These are phyloP conservation scores for Siderastrea siderea DNA, from an alignment of 92 coral and sea anemone species.

Conservation along the genomic window DNA sequence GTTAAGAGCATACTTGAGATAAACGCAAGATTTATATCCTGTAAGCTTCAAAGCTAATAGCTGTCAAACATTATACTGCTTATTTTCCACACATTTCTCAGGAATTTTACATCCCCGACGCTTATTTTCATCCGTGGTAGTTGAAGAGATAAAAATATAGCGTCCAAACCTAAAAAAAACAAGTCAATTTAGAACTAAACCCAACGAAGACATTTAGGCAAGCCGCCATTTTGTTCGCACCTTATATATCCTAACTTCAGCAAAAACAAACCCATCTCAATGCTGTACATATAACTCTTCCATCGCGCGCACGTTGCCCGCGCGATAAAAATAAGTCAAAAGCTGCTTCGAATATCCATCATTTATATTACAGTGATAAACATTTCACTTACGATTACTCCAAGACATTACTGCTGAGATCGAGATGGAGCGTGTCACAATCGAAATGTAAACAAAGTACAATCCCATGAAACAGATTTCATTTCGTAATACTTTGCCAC, in stretches of 20 bases:
- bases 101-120: background rate
- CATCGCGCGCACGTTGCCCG: conserved; percentile 11
- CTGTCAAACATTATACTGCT: background rate
- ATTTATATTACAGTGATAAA: conserved; percentile 9
- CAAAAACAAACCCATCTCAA: background rate
- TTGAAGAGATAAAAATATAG: background rate
- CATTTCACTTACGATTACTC: conserved; percentile 23
- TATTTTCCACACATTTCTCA: background rate
- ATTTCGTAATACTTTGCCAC: background rate
- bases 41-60: background rate
- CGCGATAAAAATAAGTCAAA: background rate
- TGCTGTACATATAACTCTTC: background rate
- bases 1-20: background rate
- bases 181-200: background rate
- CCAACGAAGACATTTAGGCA: background rate
- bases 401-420: conserved; percentile 11
- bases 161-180: background rate
- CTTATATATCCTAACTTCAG: background rate
- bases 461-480: conserved; percentile 3
- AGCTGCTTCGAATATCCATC: background rate
- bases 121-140: background rate
- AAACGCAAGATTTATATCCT: background rate
- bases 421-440: conserved; percentile 7
- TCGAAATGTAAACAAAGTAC: conserved; percentile 32
- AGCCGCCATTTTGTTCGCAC: conserved; percentile 9